These are phyloP conservation scores for Pachyuromys duprasi DNA, from an alignment of 2,797 vertebrate species.

Conservation along the genomic window DNA sequence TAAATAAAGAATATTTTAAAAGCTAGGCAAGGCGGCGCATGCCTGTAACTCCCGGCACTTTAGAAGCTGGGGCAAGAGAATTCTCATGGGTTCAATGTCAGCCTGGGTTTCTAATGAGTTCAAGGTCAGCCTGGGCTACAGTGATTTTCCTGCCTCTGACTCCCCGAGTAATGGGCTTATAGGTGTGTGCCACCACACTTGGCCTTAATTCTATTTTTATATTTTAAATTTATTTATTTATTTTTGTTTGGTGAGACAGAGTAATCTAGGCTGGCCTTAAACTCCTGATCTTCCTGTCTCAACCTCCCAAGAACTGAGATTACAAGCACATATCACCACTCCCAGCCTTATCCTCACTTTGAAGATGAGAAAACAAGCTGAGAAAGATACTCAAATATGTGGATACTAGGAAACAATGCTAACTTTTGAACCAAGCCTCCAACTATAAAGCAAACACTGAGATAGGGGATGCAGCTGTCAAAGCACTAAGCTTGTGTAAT, in stretches of 20 bases:
- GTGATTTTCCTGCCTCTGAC: no score
- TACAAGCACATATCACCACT: no score
- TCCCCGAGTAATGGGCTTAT: no score
- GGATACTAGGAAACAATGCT: conserved; percentile 15
- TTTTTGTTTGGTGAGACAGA: not conserved
- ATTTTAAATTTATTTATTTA: not conserved
- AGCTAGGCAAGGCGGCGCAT: not conserved
- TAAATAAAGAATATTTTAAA: not conserved
- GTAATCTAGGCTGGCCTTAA: not conserved
- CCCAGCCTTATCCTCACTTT: not conserved
- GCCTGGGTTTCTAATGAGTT: not conserved
- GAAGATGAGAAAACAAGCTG: conserved; percentile 31
- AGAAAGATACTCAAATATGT: not conserved
- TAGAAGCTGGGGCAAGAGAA: not conserved
- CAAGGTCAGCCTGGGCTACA: not conserved
- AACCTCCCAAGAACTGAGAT: not conserved
- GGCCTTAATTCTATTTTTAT: not conserved
- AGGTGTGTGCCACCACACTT: no score
- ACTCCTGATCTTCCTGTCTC: not conserved
- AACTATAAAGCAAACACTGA: not conserved
- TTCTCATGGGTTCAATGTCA: not conserved
- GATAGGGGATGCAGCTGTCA: not conserved
- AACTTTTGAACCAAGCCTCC: not conserved
- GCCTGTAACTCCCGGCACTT: not conserved
- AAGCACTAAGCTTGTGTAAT: not conserved